Conservation (phyloP, 2,113 vertebrate species). For the Myotis lucifugus region DNA sequence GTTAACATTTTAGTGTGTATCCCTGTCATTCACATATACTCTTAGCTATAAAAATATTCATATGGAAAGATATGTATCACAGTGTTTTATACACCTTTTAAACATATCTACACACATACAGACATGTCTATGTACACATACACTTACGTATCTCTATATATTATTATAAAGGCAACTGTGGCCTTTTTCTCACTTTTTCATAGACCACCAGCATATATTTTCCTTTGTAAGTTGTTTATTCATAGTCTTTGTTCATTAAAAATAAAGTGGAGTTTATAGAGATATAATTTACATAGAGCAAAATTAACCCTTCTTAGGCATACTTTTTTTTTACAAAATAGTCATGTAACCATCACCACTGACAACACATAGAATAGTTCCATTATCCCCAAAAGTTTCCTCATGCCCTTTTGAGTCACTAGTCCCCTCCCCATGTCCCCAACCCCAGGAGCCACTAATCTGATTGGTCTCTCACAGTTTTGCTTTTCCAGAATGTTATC, state of each 20-base stretch:
- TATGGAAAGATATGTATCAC: not conserved
- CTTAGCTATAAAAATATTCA: not conserved
- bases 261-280: not conserved
- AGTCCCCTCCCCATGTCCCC: no score
- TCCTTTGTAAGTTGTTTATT: not conserved
- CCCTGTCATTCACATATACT: not conserved
- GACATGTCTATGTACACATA: not conserved
- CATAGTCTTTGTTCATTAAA: not conserved
- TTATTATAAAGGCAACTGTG: not conserved
- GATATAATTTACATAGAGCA: not conserved
- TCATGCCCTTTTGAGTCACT: not conserved
- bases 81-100: not conserved
- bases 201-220: not conserved
- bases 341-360: not conserved
- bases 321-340: not conserved
- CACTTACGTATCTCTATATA: rapidly evolving
- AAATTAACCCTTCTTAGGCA: not conserved
- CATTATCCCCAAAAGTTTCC: not conserved
- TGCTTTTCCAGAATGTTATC: not conserved
- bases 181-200: not conserved
- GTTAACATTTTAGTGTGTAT: not conserved
- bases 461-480: not conserved
- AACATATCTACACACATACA: not conserved
- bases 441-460: not conserved
- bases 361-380: not conserved